These are phyloP conservation scores for Zaprionus ghesquierei DNA, from an alignment of 1,140 invertebrate species.

Conservation along the genomic window DNA sequence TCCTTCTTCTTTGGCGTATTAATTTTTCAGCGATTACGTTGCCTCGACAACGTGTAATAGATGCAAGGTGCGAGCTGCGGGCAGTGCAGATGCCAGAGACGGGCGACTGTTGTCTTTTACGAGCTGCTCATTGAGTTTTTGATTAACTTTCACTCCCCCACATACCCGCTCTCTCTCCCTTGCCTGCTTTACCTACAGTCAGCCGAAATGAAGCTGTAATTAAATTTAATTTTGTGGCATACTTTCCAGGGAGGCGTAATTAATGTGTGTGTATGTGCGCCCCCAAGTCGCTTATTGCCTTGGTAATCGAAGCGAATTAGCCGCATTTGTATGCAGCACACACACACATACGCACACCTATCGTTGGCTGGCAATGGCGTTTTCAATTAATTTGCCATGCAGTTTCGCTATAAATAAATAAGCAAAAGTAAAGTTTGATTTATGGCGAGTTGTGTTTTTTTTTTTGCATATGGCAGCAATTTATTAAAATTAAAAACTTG, in stretches of 20 bases:
- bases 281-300: slow-evolving; percentile 45
- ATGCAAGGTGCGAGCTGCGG: slow-evolving; percentile 26
- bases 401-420: slow-evolving; percentile 22
- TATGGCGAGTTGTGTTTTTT: not conserved
- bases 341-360: not conserved
- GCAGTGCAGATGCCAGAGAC: not conserved
- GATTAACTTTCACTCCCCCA: slow-evolving; percentile 68
- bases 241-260: slow-evolving; percentile 51
- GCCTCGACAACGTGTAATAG: slow-evolving; percentile 74
- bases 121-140: slow-evolving; percentile 78
- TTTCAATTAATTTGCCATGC: slow-evolving; percentile 52
- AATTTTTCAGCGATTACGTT: slow-evolving; percentile 80
- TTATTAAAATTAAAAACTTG: slow-evolving; percentile 75
- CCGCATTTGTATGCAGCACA: slow-evolving; percentile 5
- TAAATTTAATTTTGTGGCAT: slow-evolving; percentile 78
- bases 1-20: slow-evolving; percentile 56
- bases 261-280: slow-evolving; percentile 10
- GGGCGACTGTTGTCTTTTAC: slow-evolving; percentile 53
- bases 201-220: slow-evolving; percentile 75
- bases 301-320: slow-evolving; percentile 59
- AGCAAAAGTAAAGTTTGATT: not conserved
- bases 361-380: slow-evolving; percentile 32
- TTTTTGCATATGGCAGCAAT: slow-evolving; percentile 42
- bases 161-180: not conserved
- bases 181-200: too few relatives aligned